Percentiles rank a stretch among this genome's conserved stretches.
Conservation (phyloP, 2,888 invertebrate genomes). For the Meta bourneti region DNA sequence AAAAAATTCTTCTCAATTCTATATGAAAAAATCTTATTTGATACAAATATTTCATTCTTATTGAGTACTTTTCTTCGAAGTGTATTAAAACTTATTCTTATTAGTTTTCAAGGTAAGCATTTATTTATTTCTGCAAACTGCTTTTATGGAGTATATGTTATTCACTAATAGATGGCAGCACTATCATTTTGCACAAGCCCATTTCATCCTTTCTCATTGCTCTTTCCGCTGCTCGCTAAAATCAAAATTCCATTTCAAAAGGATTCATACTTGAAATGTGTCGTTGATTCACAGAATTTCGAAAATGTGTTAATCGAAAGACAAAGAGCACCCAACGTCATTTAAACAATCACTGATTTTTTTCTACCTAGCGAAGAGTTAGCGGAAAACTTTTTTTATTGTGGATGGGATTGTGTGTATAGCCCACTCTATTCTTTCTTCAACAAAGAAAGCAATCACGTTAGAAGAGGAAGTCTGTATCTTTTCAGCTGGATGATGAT, state of each 20-base stretch:
- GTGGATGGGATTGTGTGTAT: neutral
- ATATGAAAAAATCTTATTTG: neutral
- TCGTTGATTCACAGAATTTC: too few species aligned
- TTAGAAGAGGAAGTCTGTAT: constrained; percentile 31
- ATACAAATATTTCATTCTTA: neutral
- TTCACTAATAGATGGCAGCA: constrained; percentile 9
- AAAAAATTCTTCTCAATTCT: neutral
- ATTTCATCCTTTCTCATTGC: neutral
- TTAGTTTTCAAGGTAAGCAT: too few species aligned
- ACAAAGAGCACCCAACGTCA: neutral
- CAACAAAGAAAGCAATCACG: constrained; percentile 38
- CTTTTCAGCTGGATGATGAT: constrained; percentile 34
- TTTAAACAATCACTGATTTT: neutral
- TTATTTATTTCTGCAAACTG: neutral
- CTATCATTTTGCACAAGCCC: neutral
- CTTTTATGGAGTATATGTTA: neutral
- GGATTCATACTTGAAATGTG: too few species aligned
- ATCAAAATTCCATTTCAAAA: too few species aligned
- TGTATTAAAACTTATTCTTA: too few species aligned
- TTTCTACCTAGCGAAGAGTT: neutral
- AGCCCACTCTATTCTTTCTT: neutral
- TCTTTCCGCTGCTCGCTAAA: too few species aligned
- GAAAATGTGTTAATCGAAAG: too few species aligned
- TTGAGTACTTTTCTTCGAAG: too few species aligned
- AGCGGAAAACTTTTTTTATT: neutral